A percentile compares a stretch with the other conserved stretches of the same genome.
phyloP scores from a whole-genome alignment of 2,888 invertebrate species.

The Clostera curtula region DNA sequence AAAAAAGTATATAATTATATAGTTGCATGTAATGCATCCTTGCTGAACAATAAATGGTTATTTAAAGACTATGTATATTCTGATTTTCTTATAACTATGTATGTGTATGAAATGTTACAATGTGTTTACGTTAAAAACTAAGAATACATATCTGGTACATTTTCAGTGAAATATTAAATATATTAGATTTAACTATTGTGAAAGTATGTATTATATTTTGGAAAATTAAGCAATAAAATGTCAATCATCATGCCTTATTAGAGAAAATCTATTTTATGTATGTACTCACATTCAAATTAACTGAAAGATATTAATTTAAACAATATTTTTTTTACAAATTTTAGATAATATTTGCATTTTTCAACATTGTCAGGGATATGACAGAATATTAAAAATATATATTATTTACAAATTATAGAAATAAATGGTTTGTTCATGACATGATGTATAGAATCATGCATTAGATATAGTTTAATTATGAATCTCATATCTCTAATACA shows the following conservation, averaged over 20 bases:
- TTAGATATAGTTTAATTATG: conserved; percentile 14
- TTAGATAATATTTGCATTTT: conserved; percentile 9
- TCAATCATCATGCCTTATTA: conserved; percentile 48
- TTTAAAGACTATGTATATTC: too few relatives aligned
- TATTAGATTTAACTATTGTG: conserved; percentile 5
- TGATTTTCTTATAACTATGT: too few relatives aligned
- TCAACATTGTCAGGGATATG: too few relatives aligned
- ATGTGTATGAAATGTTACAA: too few relatives aligned
- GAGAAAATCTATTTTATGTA: conserved; percentile 31
- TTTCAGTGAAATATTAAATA: neutral
- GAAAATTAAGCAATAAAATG: conserved; percentile 12
- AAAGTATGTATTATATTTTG: conserved; percentile 12
- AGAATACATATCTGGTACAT: too few relatives aligned
- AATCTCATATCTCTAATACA: conserved; percentile 36
- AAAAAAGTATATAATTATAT: conserved; percentile 15
- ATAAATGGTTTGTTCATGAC: too few relatives aligned
- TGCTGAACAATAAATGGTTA: too few relatives aligned
- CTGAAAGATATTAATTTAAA: conserved; percentile 18
- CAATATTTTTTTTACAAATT: too few relatives aligned
- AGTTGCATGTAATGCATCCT: conserved; percentile 51
- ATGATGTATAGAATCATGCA: too few relatives aligned
- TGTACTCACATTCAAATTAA: too few relatives aligned
- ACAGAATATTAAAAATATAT: conserved; percentile 14
- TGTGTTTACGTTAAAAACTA: too few relatives aligned
- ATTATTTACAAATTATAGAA: conserved; percentile 14